phyloP scores from a whole-genome alignment of 2,797 vertebrate species.

The Cyprinella venusta region DNA sequence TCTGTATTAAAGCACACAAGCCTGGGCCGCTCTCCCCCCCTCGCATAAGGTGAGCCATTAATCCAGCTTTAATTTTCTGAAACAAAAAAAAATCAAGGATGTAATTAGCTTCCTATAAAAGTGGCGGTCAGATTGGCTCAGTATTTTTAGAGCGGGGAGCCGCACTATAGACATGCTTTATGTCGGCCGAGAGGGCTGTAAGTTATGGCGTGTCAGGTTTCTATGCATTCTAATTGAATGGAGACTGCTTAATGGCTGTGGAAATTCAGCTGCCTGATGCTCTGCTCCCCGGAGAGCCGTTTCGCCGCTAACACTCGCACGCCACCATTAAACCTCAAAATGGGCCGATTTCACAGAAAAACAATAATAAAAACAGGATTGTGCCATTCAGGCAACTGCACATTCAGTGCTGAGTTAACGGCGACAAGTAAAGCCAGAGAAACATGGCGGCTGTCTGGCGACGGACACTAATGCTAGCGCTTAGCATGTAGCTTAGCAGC shows the following conservation, averaged over 20 bases:
- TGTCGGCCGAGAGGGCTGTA: conserved; percentile 80
- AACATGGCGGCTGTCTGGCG: background rate
- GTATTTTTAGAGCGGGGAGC: conserved; percentile 69
- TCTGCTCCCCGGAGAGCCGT: conserved; percentile 78
- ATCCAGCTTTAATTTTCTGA: conserved; percentile 69
- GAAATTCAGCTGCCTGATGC: conserved; percentile 82
- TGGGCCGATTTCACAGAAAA: conserved; percentile 81
- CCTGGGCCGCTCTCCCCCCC: conserved; percentile 37
- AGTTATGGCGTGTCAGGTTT: conserved; percentile 84
- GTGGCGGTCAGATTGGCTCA: conserved; percentile 72
- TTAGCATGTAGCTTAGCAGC: background rate
- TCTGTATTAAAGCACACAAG: conserved; percentile 49
- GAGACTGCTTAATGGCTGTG: conserved; percentile 82
- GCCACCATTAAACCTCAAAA: conserved; percentile 85
- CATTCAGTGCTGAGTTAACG: conserved; percentile 77
- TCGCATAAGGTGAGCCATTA: conserved; percentile 66
- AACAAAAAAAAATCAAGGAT: conserved; percentile 60
- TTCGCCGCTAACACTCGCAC: conserved; percentile 77
- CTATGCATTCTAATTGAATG: conserved; percentile 88
- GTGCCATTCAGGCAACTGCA: conserved; percentile 73
- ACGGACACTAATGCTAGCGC: background rate
- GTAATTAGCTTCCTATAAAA: conserved; percentile 74
- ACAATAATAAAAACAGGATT: conserved; percentile 81
- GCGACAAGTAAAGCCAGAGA: conserved; percentile 60
- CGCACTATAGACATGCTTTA: conserved; percentile 75